These are phyloP conservation scores for Phyllotis vaccarum DNA, from an alignment of 2,797 vertebrate species.

Conservation along the genomic window DNA sequence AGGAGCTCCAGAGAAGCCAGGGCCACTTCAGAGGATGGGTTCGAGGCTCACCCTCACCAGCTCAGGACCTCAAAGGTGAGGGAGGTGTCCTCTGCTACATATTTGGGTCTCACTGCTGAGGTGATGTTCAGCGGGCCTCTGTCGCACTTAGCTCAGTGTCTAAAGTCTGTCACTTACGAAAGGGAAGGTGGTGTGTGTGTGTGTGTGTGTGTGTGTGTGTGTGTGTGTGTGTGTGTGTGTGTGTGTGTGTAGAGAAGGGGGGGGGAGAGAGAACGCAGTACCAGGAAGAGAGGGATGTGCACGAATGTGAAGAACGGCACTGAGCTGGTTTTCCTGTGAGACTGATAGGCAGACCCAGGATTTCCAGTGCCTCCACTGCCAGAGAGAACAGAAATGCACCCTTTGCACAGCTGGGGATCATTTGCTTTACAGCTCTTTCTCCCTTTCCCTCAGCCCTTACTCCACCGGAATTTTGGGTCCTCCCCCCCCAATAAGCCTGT, in stretches of 20 bases:
- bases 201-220: not conserved
- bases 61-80: not conserved
- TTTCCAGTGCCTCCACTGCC: not conserved
- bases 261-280: not conserved
- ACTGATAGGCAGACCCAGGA: not conserved
- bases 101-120: not conserved
- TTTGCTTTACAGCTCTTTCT: not conserved
- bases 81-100: not conserved
- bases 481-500: conserved; percentile 11
- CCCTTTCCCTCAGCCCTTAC: not conserved
- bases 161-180: not conserved
- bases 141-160: not conserved
- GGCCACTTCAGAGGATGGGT: not conserved
- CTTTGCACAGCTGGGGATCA: not conserved
- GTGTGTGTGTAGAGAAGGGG: not conserved
- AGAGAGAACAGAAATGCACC: not conserved
- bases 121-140: not conserved
- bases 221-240: not conserved
- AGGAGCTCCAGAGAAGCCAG: not conserved
- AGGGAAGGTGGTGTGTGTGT: not conserved
- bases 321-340: not conserved
- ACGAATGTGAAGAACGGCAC: not conserved
- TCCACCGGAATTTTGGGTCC: not conserved
- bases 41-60: not conserved
- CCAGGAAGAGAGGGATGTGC: not conserved